Conservation (phyloP, 2,113 vertebrate species). For the Desmodus rotundus region DNA sequence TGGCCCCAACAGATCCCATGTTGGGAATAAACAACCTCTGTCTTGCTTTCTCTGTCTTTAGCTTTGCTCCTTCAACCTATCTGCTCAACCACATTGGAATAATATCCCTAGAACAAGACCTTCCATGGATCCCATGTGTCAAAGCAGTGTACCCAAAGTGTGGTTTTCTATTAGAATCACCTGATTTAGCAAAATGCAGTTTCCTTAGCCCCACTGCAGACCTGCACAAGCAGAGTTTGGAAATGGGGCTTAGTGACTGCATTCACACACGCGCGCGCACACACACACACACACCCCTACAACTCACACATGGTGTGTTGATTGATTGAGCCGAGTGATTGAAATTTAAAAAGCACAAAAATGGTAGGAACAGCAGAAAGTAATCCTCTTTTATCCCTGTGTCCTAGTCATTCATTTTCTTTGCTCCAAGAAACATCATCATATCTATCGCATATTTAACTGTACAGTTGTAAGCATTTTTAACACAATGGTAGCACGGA, state of each 20-base stretch:
- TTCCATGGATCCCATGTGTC: accelerated
- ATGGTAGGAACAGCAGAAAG: neutral
- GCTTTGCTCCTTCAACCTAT: neutral
- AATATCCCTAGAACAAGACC: neutral
- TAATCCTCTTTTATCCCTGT: neutral
- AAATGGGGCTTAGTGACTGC: neutral
- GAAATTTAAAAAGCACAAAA: neutral
- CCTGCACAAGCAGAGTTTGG: neutral
- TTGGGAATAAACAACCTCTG: neutral
- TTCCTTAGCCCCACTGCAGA: neutral
- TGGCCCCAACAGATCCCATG: neutral
- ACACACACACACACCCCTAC: neutral
- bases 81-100: neutral
- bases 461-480: neutral
- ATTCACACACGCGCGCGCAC: too few species aligned
- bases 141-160: accelerated
- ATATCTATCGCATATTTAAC: neutral
- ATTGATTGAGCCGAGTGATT: neutral
- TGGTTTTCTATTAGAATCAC: neutral
- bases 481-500: neutral
- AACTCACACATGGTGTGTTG: neutral
- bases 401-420: neutral
- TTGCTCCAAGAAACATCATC: neutral
- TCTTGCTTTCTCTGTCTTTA: neutral
- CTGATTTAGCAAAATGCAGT: neutral